These are phyloP conservation scores for Spilogale gracilis DNA, from an alignment of 2,113 vertebrate species.

Conservation along the genomic window DNA sequence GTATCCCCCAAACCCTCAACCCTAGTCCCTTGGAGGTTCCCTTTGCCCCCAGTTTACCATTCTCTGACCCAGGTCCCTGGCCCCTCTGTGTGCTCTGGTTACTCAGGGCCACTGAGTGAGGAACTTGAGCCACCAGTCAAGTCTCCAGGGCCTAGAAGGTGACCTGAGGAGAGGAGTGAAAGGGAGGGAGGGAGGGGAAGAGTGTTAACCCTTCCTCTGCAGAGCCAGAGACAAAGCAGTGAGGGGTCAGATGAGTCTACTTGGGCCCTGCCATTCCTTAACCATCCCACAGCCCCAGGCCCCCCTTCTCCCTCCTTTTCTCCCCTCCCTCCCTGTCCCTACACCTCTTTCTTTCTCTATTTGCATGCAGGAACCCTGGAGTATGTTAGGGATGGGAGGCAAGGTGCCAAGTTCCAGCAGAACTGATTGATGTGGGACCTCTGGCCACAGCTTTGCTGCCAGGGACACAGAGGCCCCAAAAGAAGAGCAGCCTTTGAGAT, in stretches of 20 bases:
- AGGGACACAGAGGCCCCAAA: constrained; percentile 43
- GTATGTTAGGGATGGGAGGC: neutral
- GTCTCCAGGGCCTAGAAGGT: constrained; percentile 80
- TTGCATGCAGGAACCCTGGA: neutral
- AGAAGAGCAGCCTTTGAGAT: neutral
- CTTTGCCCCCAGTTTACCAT: neutral
- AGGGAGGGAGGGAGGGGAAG: neutral
- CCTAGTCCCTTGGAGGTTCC: neutral
- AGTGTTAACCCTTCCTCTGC: constrained; percentile 59
- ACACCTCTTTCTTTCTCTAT: neutral
- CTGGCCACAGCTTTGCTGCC: constrained; percentile 33
- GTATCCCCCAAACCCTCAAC: neutral
- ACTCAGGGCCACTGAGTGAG: constrained; percentile 70
- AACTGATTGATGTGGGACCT: constrained; percentile 6
- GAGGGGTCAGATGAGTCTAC: neutral
- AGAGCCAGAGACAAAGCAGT: neutral
- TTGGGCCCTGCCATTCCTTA: neutral
- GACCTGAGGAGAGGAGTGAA: constrained; percentile 56
- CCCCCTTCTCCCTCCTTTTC: neutral
- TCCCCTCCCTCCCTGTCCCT: neutral
- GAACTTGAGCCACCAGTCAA: constrained; percentile 76
- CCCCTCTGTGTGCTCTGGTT: constrained; percentile 57
- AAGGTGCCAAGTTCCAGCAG: constrained; percentile 6
- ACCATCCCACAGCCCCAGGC: neutral
- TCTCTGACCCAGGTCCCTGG: neutral